Evolutionary conservation across 2,113 vertebrate genomes (phyloP).

Genomic region (Aphyosemion australe): DNA sequence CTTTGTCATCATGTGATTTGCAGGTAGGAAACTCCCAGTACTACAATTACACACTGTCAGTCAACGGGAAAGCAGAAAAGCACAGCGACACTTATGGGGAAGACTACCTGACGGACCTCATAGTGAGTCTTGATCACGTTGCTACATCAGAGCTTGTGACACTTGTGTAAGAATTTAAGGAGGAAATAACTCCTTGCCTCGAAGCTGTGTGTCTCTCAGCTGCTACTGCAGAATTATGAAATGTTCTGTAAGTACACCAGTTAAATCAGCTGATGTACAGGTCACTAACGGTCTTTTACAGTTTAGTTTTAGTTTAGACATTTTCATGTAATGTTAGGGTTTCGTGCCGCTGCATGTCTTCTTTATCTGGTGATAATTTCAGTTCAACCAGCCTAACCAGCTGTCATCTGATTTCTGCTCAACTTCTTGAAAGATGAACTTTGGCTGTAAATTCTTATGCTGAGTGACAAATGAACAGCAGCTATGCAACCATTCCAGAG

Average conservation of each 20-base stretch:
- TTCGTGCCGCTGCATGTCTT: neutral
- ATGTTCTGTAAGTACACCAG: conserved; percentile 6
- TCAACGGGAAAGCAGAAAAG: conserved; percentile 77
- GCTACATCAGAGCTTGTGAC: neutral
- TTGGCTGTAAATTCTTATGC: neutral
- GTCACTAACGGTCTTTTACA: neutral
- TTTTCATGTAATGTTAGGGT: no score
- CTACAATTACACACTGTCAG: conserved; percentile 83
- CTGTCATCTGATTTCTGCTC: neutral
- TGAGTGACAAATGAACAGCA: neutral
- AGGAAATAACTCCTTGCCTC: neutral
- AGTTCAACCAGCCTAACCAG: conserved; percentile 11
- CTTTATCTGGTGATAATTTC: conserved; percentile 13
- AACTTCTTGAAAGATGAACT: neutral
- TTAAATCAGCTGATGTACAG: conserved; percentile 2
- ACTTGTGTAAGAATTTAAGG: conserved; percentile 20
- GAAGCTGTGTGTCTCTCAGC: conserved; percentile 21
- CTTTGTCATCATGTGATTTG: neutral
- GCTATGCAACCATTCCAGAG: neutral
- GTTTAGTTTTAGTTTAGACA: neutral
- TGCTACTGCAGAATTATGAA: neutral
- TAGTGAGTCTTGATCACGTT: conserved; percentile 66
- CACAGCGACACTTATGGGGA: conserved; percentile 75
- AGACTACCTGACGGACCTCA: conserved; percentile 83
- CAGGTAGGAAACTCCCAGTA: conserved; percentile 83